These are phyloP conservation scores for Plodia interpunctella DNA, from an alignment of 1,140 invertebrate genomes.

Conservation along the genomic window DNA sequence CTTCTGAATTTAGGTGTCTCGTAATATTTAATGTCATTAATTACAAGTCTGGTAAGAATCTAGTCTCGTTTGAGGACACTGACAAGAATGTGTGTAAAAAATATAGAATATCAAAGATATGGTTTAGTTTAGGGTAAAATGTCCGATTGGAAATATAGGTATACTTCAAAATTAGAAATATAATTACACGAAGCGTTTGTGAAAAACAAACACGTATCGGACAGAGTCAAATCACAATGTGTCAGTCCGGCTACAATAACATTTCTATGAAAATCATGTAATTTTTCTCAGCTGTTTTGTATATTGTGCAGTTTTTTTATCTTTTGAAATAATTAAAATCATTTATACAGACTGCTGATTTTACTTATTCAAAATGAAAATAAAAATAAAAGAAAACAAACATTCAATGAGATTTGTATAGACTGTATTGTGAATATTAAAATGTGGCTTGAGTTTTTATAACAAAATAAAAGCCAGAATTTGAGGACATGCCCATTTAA, in stretches of 20 bases:
- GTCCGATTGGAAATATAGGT: no score
- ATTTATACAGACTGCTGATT: no score
- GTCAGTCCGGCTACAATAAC: not conserved
- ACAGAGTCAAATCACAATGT: not conserved
- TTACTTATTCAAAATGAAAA: not conserved
- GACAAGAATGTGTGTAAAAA: no score
- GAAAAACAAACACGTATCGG: no score
- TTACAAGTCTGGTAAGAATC: no score
- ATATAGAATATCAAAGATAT: no score
- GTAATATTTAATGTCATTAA: no score
- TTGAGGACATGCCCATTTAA: not conserved
- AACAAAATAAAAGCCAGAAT: not conserved
- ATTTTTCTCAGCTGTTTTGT: slow-evolving; percentile 9
- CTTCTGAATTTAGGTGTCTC: no score
- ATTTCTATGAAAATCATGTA: not conserved
- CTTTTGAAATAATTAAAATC: not conserved
- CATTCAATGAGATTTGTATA: not conserved
- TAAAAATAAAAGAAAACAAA: not conserved
- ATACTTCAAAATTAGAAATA: no score
- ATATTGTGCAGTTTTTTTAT: not conserved
- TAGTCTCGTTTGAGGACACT: no score
- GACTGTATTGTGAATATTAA: slow-evolving; percentile 1
- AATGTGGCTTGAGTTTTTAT: not conserved
- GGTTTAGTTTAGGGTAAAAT: no score
- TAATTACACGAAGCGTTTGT: no score